Evolutionary conservation across 1,140 invertebrate genomes (phyloP).

Genomic region (Tetramorium alpestre): DNA sequence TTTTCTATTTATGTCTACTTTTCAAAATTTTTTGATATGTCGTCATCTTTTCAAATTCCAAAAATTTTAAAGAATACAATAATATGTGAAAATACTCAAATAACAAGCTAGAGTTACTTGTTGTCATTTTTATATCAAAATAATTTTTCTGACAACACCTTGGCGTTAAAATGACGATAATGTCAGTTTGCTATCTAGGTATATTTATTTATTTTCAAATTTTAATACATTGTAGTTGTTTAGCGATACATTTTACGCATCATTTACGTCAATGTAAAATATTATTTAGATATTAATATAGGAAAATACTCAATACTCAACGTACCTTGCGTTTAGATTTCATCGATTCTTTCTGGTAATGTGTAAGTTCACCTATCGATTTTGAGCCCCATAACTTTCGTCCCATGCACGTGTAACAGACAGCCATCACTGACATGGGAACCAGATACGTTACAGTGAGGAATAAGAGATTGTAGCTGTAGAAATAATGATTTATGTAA

Average conservation of each 20-base stretch:
- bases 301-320: not conserved
- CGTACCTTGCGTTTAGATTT: slow-evolving; percentile 95
- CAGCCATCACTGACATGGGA: slow-evolving; percentile 94
- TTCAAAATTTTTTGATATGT: not conserved
- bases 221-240: not conserved
- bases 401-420: slow-evolving; percentile 95
- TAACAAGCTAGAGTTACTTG: too few relatives aligned
- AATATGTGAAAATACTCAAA: not conserved
- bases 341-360: slow-evolving; percentile 93
- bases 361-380: slow-evolving; percentile 95
- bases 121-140: too few relatives aligned
- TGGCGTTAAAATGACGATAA: too few relatives aligned
- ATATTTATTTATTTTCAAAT: not conserved
- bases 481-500: slow-evolving; percentile 69
- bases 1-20: not conserved
- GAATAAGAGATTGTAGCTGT: slow-evolving; percentile 95
- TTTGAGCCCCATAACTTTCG: slow-evolving; percentile 91
- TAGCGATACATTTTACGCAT: not conserved
- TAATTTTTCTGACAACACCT: too few relatives aligned
- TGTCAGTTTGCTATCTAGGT: too few relatives aligned
- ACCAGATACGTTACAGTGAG: slow-evolving; percentile 95
- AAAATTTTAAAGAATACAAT: not conserved
- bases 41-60: not conserved
- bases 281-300: not conserved
- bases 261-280: not conserved